Base-by-base conservation (phyloP, 92 coral and sea anemone species). In the Micromussa lordhowensis region DNA sequence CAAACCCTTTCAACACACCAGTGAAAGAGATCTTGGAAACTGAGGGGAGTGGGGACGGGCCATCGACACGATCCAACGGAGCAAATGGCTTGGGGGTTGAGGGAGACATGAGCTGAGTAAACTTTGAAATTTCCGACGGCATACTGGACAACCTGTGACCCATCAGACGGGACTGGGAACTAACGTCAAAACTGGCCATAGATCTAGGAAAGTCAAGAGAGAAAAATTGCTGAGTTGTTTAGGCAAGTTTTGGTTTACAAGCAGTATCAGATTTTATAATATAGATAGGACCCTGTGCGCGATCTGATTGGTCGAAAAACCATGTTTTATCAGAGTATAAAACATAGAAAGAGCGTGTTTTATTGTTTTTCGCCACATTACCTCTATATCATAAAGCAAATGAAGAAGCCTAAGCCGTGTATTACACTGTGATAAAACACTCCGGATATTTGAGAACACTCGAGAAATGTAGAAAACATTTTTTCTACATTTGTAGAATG, bases 1-100 rank as follows among this genome's bases (percentile, higher is more conserved):
- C 88, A 74, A 96, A 97, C 6, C 99, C 99, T 69, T 94, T 92
- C 64, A 97, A 88, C 19, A 97, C 94, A 34, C 95, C 91, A 21
- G 92, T 95, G 81, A 96, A 91, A 51, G 95, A 92, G 76, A 90
- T 86, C 55, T 87, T 80, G 14, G 94, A 83, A 38, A 91, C 90
- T 22, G 86, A 80, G 61, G 96, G 89, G 28, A 94, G 82, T 71
- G 87, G 90, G 38, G 85, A 75, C 2, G 26, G 69, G 70, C 97
- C 93, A 82, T 91, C 96, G 70, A 92, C 91, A 69, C 92, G 80
- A 87, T 96, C 97, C 55, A 85, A 82, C 40, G 94, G 85, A 13
- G 96, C 89, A 78, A 89, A 90, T 68, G 59, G 84, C 83, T 88
- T 95, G 5, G 84, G 35, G 28, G 94, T 86, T 4, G 96, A 78